These are phyloP conservation scores for Alentia gelatinosa DNA, from an alignment of 2,888 invertebrate species.

Conservation along the genomic window DNA sequence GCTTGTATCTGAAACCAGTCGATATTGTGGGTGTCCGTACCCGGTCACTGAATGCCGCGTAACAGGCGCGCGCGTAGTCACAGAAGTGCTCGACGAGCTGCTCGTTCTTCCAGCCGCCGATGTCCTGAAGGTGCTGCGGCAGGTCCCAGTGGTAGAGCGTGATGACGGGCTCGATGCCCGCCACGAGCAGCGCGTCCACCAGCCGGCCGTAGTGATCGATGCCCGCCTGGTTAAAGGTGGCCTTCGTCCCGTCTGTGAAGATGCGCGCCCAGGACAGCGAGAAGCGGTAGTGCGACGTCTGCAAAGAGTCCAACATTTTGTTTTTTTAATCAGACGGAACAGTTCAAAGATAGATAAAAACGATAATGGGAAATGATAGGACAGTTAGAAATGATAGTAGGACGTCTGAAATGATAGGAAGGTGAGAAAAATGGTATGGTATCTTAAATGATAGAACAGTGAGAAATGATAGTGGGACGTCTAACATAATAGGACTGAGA, in stretches of 20 bases:
- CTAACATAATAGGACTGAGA: too few relatives aligned
- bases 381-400: too few relatives aligned
- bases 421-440: too few relatives aligned
- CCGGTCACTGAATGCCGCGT: constrained; percentile 78
- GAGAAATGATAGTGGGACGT: too few relatives aligned
- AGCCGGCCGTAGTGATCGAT: constrained; percentile 63
- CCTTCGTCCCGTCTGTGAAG: constrained; percentile 84
- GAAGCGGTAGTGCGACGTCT: constrained; percentile 79
- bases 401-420: too few relatives aligned
- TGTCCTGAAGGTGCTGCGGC: constrained; percentile 79
- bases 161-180: constrained; percentile 83
- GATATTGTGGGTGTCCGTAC: too few relatives aligned
- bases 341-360: too few relatives aligned
- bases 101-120: constrained; percentile 80
- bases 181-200: constrained; percentile 59
- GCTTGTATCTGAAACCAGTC: too few relatives aligned
- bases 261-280: constrained; percentile 87
- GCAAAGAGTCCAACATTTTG: too few relatives aligned
- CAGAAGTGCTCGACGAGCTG: constrained; percentile 76
- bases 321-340: too few relatives aligned
- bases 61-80: constrained; percentile 80
- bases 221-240: constrained; percentile 59
- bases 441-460: too few relatives aligned
- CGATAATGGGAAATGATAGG: too few relatives aligned
- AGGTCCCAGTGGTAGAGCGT: constrained; percentile 83